Conservation (phyloP, 2,113 vertebrate species). For the Chlorodrepanis virens region DNA sequence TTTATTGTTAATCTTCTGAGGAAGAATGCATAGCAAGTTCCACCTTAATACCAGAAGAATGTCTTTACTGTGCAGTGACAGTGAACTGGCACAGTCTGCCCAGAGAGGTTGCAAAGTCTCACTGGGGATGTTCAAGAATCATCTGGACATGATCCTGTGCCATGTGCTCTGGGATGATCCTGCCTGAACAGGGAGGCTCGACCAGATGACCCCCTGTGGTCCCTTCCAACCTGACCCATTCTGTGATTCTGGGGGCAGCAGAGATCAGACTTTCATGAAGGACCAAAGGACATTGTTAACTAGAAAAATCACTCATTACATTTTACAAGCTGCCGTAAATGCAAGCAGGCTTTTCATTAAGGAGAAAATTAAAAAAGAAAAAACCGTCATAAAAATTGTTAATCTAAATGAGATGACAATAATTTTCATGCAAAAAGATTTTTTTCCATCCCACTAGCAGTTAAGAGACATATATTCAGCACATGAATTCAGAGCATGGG, state of each 20-base stretch:
- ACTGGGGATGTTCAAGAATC: neutral
- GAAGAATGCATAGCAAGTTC: neutral
- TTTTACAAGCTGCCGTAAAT: neutral
- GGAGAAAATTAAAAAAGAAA: neutral
- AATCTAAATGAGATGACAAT: neutral
- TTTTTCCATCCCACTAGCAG: neutral
- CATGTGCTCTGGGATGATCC: neutral
- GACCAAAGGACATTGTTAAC: neutral
- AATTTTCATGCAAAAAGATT: neutral
- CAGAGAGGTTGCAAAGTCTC: neutral
- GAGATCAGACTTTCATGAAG: neutral
- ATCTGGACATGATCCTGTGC: no score
- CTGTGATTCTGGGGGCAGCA: neutral
- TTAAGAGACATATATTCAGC: neutral
- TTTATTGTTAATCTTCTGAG: neutral
- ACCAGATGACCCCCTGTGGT: neutral
- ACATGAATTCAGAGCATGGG: neutral
- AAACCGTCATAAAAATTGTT: neutral
- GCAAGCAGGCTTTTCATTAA: neutral
- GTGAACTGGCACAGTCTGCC: no score
- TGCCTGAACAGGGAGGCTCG: neutral
- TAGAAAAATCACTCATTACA: neutral
- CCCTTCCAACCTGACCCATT: neutral
- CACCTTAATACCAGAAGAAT: fast-evolving
- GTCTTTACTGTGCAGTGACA: neutral